These are phyloP conservation scores for Nomada fucata DNA, from an alignment of 2,888 invertebrate genomes.

Conservation along the genomic window DNA sequence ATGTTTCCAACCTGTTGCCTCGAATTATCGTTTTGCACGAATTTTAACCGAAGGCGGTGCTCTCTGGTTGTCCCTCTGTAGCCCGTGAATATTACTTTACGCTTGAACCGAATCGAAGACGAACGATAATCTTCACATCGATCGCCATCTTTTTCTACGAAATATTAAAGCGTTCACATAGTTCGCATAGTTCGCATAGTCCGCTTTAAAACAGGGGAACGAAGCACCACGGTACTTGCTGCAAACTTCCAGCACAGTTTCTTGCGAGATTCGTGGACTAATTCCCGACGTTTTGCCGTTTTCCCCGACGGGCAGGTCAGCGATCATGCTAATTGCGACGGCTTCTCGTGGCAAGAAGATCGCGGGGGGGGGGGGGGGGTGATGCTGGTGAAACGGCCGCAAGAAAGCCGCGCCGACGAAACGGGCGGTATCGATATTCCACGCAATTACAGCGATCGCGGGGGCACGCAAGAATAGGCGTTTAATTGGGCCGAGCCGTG, in stretches of 20 bases:
- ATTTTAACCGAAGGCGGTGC: conserved; percentile 35
- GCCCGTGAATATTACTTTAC: too few relatives aligned
- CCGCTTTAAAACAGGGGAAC: too few relatives aligned
- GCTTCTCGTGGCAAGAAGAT: neutral
- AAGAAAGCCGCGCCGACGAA: neutral
- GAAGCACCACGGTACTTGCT: too few relatives aligned
- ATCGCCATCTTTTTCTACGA: too few relatives aligned
- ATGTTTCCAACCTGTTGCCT: conserved; percentile 64
- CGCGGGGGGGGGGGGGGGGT: too few relatives aligned
- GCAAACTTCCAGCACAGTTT: too few relatives aligned
- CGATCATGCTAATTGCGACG: conserved; percentile 14
- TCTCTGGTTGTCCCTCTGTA: conserved; percentile 6
- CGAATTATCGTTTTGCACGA: conserved; percentile 59
- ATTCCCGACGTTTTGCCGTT: neutral
- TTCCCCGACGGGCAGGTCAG: neutral
- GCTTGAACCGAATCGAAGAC: too few relatives aligned
- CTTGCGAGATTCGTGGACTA: neutral
- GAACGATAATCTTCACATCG: too few relatives aligned
- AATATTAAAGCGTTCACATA: too few relatives aligned
- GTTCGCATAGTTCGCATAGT: too few relatives aligned
- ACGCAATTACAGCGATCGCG: neutral
- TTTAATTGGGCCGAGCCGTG: conserved; percentile 30
- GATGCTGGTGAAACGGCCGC: too few relatives aligned
- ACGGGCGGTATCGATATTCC: conserved; percentile 19
- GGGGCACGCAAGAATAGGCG: neutral